Conservation (phyloP, 2,797 vertebrate species). For the Erethizon dorsatum region DNA sequence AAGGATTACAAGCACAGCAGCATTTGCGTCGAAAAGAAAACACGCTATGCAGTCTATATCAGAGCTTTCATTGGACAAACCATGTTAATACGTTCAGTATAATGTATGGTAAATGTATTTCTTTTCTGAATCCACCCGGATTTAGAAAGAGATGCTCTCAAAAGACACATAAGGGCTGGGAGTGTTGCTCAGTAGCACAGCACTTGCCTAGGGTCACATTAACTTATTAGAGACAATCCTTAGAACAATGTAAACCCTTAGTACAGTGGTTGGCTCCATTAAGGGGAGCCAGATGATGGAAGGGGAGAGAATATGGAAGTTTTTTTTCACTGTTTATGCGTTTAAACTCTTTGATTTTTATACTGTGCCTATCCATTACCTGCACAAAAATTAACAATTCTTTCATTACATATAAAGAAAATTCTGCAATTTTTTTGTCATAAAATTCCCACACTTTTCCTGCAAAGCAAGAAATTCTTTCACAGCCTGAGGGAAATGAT, state of each 20-base stretch:
- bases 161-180: background rate
- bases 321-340: background rate
- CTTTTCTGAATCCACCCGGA: conserved; percentile 13
- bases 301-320: too few species aligned
- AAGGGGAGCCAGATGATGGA: background rate
- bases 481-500: conserved; percentile 51
- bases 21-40: background rate
- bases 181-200: background rate
- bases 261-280: background rate
- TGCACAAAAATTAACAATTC: background rate
- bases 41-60: background rate
- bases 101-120: background rate
- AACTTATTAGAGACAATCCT: background rate
- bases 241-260: background rate
- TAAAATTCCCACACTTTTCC: background rate
- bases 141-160: conserved; percentile 47
- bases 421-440: background rate
- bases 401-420: background rate
- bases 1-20: background rate
- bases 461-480: conserved; percentile 29
- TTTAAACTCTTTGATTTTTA: background rate
- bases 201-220: background rate
- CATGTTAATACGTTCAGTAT: background rate
- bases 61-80: background rate
- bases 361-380: background rate